Evolutionary conservation across 2,113 vertebrate genomes (phyloP).

Genomic region (Ceyx melanurus): DNA sequence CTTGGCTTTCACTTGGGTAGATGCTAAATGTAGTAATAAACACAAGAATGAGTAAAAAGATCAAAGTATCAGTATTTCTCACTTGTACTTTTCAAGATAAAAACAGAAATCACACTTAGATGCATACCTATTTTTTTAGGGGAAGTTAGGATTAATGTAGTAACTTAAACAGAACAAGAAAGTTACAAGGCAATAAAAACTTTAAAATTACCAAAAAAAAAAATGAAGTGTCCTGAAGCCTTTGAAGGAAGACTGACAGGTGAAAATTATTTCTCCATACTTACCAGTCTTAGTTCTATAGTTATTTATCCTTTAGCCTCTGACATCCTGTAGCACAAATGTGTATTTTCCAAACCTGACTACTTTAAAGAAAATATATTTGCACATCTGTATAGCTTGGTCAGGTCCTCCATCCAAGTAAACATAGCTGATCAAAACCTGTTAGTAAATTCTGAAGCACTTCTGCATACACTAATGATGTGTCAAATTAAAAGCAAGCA

Average conservation of each 20-base stretch:
- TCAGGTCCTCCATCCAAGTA: background rate
- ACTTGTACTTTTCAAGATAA: background rate
- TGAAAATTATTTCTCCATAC: rapidly evolving
- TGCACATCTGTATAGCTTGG: background rate
- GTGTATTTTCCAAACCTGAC: background rate
- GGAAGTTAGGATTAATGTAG: background rate
- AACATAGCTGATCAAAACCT: rapidly evolving
- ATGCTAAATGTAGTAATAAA: slow-evolving; percentile 63
- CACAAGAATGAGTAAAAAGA: background rate
- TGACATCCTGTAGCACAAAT: background rate
- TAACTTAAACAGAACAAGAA: background rate
- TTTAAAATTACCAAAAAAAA: background rate
- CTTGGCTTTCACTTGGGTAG: slow-evolving; percentile 79
- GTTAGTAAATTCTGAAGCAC: background rate
- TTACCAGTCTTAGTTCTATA: background rate
- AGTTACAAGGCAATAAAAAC: background rate
- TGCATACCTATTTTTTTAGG: background rate
- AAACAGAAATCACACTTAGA: background rate
- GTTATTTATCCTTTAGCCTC: background rate
- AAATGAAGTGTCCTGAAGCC: background rate
- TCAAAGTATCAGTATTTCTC: background rate
- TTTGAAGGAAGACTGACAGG: background rate
- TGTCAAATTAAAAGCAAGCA: background rate
- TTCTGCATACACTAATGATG: background rate
- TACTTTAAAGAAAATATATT: background rate